Evolutionary conservation across 2,797 vertebrate genomes (phyloP), one percentile per base, ranked within the genome.

Genomic region (Ispidina picta): DNA sequence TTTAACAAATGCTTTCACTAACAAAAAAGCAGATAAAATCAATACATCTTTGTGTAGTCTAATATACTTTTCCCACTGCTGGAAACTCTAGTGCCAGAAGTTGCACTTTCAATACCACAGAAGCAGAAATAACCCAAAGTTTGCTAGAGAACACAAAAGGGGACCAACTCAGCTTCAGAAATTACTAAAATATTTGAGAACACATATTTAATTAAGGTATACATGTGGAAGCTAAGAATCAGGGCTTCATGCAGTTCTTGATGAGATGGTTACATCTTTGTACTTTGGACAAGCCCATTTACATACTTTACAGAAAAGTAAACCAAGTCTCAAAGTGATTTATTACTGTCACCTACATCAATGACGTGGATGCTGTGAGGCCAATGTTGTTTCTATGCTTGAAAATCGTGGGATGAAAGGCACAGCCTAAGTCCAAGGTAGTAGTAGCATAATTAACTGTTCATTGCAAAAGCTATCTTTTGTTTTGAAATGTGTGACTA

Each of bases 261-360:
- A 62, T 83, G 39, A 90, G 70, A 54, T 63, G 15, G 25, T 72
- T 63, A 79, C 62, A 13, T 41, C 29, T 68, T 90, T 71, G 58
- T 6, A 44, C 29, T 71, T 73, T 58, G 41, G 48, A 70, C 41
- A 77, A 82, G 51, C 15, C 28, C 43, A 49, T 60, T 68, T 84
- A 54, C 31, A 29, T 84, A 31, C 48, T 66, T 78, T 22, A 82
- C 12, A 66, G 21, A 69, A 78, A 37, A 46, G 52, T 72, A 91
- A 91, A 88, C 35, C 15, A 52, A 75, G n/a, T 33, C 52, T 76
- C 63, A 51, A 18, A 60, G 58, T 71, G 49, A 92, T 95, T 95
- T 92, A 91, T 88, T 79, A 82, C 76, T 63, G 56, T 52, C 91
- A 86, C 64, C 79, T 91, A 89, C 74, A 89, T 62, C 91, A 89